Evolutionary conservation across 2,113 vertebrate species (phyloP).

Genomic region (Odontophorus gujanensis): DNA sequence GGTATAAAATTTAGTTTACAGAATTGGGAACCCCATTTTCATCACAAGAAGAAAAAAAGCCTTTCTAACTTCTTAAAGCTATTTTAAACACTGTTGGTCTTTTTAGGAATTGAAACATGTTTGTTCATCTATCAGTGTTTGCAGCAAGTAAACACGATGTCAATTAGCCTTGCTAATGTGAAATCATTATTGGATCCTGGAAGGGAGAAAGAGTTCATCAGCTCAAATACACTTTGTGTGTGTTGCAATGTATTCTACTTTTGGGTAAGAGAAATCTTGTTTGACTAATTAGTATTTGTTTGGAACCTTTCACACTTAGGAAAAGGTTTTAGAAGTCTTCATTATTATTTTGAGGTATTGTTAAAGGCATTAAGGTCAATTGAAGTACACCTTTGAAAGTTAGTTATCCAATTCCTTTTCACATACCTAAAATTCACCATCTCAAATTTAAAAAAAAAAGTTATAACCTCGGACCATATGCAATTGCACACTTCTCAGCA

Average conservation of each 20-base stretch:
- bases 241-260: not conserved
- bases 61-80: constrained; percentile 1
- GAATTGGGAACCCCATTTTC: not conserved
- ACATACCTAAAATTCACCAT: not conserved
- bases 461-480: not conserved
- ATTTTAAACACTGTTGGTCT: constrained; percentile 20
- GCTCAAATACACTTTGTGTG: not conserved
- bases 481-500: not conserved
- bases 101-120: constrained; percentile 53
- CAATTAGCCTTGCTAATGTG: constrained; percentile 70
- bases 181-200: constrained; percentile 56
- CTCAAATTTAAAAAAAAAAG: not conserved
- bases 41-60: not conserved
- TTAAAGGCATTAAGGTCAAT: not conserved
- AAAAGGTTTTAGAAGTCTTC: not conserved
- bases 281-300: constrained; percentile 9
- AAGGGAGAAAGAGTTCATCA: constrained; percentile 41
- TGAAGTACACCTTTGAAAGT: not conserved
- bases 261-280: not conserved
- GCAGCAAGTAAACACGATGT: constrained; percentile 65
- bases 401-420: not conserved
- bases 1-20: not conserved
- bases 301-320: not conserved
- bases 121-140: constrained; percentile 61
- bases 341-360: not conserved